Base-by-base conservation (phyloP, 2,888 invertebrate species). In the Tetragonula carbonaria region DNA sequence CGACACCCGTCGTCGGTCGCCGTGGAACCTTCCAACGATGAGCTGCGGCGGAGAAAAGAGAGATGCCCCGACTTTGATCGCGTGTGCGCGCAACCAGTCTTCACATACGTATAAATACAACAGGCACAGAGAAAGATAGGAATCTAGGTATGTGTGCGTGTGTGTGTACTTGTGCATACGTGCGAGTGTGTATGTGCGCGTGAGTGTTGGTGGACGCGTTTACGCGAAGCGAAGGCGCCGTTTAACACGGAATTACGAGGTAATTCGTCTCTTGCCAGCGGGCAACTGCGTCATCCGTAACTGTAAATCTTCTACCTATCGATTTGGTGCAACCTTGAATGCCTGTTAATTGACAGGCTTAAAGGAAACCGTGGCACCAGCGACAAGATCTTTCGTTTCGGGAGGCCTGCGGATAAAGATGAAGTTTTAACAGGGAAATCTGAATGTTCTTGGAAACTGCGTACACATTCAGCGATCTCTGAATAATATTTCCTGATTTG, bases 1-100 rank as follows among this genome's bases (percentile, higher is more conserved):
- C 89, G 90, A 88, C 88, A 88, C 88, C 79, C 88, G 87, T 73
- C 86, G 87, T 87, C 86, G 86, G 53, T 65, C 76, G 79, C 67
- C 81, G 86, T 87, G 88, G 87, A 91, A 91, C 87, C 88, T 91
- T 91, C 90, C 90, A 87, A 90, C 77, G 78, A 78, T 76, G 81
- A 80, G 74, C 80, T 50, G 55, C 66, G 70, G 76, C 62, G 78
- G 78, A 75, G 78, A 65, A 75, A 72, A 70, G 71, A 70, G 79
- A 71, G 82, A 77, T 50, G 50, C 59, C 38, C 70, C 33, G 18
- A 8, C n/a, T 38, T 23, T 70, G 14, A 45, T n/a, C 28, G 57
- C 45, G 45, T 51, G 51, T n/a, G 21, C 21, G 45, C 62, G 16
- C 28, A 18, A 21, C 8, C 6, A 14, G 50, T 11, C 23, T 1